Evolutionary conservation across 2,888 invertebrate genomes (phyloP), one percentile per base, ranked within the genome.

Genomic region (Chloromyia formosa): DNA sequence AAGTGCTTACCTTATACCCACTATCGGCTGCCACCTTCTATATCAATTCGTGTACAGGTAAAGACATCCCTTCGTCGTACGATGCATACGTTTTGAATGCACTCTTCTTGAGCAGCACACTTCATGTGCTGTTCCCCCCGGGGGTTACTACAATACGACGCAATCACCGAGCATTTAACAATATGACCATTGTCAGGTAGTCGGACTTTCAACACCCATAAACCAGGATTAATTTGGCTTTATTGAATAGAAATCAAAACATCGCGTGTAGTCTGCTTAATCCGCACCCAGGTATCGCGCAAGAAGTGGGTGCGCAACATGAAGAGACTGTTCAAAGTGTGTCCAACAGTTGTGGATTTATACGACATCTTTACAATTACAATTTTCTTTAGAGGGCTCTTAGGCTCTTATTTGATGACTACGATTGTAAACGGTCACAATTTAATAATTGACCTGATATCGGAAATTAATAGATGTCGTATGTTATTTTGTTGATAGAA

Each of bases 191-290:
- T 79, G 79, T 79, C 79, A 79, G 68, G 78, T 79, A 79, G 78
- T 78, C 79, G 78, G 80, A 81, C 80, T 82, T 80, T 82, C 81
- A 82, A 82, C 82, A 82, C 82, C 82, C 84, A 85, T 84, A 84
- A 84, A 84, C 82, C 82, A 84, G 85, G 84, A 85, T 84, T 84
- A 84, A 84, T 83, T 84, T 84, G 83, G 83, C 81, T 81, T 83
- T 85, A 85, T 85, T 82, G 83, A 83, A 82, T 81, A 81, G 83
- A 83, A 82, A 82, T 84, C 83, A 82, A 82, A 84, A 84, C 82
- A 83, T 80, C 77, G 71, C 71, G 71, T 71, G 71, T 71, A 71
- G 71, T 42, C 16, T 54, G 27, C 27, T 56, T 69, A 56, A 69
- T 56, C 71, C 42, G 56, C 56, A 64, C 62, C 66, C 54, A 35